Percentiles rank a stretch among this genome's conserved stretches.
Evolutionary conservation across 2,113 vertebrate species (phyloP).

Genomic region (Butorides virescens): DNA sequence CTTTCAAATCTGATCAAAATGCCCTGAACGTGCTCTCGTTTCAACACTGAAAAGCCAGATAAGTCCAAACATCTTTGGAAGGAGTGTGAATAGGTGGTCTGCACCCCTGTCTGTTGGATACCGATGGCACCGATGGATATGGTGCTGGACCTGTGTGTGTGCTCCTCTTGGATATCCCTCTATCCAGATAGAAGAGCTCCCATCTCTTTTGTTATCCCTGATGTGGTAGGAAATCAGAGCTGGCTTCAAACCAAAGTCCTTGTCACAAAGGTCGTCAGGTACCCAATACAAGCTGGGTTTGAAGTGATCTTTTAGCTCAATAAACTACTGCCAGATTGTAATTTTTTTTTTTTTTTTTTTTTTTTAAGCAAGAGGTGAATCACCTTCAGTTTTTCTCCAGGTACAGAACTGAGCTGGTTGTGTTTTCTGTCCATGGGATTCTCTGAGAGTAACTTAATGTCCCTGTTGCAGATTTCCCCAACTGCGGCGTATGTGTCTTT

Average conservation of each 20-base stretch:
- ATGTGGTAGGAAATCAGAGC: neutral
- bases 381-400: neutral
- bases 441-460: neutral
- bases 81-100: neutral
- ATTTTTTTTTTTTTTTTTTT: neutral
- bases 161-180: neutral
- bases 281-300: neutral
- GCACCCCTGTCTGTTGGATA: neutral
- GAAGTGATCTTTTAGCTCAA: neutral
- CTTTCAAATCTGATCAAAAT: neutral
- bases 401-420: neutral
- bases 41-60: neutral
- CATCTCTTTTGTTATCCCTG: neutral
- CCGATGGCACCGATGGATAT: rapidly evolving
- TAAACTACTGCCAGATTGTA: neutral
- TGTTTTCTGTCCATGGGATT: neutral
- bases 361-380: neutral
- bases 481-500: rapidly evolving
- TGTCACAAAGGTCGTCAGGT: rapidly evolving
- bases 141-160: neutral
- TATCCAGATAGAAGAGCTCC: neutral
- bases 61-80: neutral
- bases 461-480: neutral
- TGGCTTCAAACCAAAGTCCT: neutral
- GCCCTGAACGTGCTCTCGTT: neutral